phyloP scores from a whole-genome alignment of 2,113 vertebrate genomes.

The Pelodiscus sinensis region DNA sequence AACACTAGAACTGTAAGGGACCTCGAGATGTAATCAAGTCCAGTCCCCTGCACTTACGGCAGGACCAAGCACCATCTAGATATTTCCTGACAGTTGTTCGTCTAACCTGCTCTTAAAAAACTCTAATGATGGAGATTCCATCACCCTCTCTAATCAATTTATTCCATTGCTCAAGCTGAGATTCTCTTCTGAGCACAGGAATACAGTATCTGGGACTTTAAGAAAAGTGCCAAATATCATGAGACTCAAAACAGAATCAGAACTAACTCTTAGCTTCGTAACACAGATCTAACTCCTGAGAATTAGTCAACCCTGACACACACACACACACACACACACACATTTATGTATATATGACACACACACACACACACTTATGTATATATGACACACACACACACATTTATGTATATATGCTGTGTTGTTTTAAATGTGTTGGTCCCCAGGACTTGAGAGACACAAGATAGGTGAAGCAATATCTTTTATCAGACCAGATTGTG shows the following conservation, averaged over 20 bases:
- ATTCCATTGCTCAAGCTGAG: neutral
- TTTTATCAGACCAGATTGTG: neutral
- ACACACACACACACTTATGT: no score
- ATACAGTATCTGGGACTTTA: neutral
- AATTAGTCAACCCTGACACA: neutral
- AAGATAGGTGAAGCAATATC: neutral
- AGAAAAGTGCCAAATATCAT: neutral
- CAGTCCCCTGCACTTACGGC: no score
- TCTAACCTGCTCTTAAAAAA: no score
- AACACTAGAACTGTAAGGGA: no score
- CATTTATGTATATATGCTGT: no score
- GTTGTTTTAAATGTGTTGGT: neutral
- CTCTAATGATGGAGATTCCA: no score
- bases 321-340: neutral
- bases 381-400: neutral
- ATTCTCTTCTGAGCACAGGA: neutral
- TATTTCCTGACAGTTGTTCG: no score
- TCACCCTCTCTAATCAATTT: no score
- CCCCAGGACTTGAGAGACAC: neutral
- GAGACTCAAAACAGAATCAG: neutral
- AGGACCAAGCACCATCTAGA: no score
- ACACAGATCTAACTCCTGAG: fast-evolving
- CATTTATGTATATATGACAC: no score
- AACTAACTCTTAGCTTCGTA: neutral
- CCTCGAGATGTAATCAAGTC: no score